Percentiles rank a stretch among this genome's conserved stretches.
Conservation (phyloP, 1,140 invertebrate species). For the Pemphigus obesinymphae region DNA sequence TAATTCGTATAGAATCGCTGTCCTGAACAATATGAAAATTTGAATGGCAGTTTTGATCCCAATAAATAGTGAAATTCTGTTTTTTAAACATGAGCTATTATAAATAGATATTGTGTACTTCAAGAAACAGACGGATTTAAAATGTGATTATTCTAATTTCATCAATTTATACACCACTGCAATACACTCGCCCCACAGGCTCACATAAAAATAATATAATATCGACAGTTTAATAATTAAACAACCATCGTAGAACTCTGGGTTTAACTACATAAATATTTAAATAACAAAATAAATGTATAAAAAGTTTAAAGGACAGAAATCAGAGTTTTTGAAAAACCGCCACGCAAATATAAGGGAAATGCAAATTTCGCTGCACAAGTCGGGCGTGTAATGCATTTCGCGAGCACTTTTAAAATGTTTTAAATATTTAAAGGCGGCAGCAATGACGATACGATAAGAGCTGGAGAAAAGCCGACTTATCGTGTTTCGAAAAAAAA, state of each 20-base stretch:
- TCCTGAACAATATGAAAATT: too few relatives aligned
- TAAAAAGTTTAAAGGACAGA: neutral
- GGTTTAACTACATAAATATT: neutral
- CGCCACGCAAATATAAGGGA: neutral
- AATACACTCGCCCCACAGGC: too few relatives aligned
- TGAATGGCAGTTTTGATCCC: too few relatives aligned
- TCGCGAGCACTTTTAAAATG: neutral
- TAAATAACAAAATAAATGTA: neutral
- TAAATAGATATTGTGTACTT: too few relatives aligned
- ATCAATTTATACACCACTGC: too few relatives aligned
- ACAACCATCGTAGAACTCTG: neutral
- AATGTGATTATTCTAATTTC: too few relatives aligned
- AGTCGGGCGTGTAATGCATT: slow-evolving; percentile 16
- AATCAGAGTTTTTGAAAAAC: neutral
- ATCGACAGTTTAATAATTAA: neutral
- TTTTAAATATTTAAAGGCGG: slow-evolving; percentile 26
- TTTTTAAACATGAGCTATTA: too few relatives aligned
- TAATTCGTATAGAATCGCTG: too few relatives aligned
- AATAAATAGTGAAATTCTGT: too few relatives aligned
- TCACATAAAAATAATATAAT: too few relatives aligned
- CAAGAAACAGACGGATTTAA: too few relatives aligned
- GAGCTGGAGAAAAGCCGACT: slow-evolving; percentile 10
- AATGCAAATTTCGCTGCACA: slow-evolving; percentile 11
- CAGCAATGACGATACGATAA: slow-evolving; percentile 2
- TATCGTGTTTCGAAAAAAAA: slow-evolving; percentile 19